Base-by-base conservation (phyloP, 64 coral and sea anemone species). In the Exaiptasia diaphana region DNA sequence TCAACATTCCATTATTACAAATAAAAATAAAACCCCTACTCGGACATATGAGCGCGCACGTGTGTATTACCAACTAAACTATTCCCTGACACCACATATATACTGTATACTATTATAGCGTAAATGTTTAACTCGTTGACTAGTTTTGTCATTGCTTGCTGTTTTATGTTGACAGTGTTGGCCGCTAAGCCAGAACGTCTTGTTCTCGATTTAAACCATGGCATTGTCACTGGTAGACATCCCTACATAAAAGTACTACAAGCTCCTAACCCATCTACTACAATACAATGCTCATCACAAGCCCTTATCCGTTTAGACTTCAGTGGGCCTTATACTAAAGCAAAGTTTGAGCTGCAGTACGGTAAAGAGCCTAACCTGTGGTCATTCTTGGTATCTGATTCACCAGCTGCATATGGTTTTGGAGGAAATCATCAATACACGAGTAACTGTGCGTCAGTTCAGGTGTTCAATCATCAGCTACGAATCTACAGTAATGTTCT, bases 391-490 rank as follows among this genome's bases (percentile, higher is more conserved):
- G 60, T 91, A 18, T 78, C 89, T 0, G 64, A 85, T 85, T 68
- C 73, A 20, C 48, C 62, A 13, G 73, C 27, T 27, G 68, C 48
- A 23, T 91, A 91, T 64, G 89, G 89, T 2, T 91, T 91, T 77
- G 89, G 89, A 0, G 74, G 60, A 3, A 80, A 85, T 50, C 64
- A 78, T 38, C 56, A 48, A 5, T 78, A 57, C 31, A 67, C 89
- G 2, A 91, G 89, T 31, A 91, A 85, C 30, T 91, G 89, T 30
- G 89, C 89, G 1, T 79, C 89, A 0, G 55, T 60, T 0, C 81
- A 91, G 27, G 50, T 85, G 3, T 78, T 79, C 50, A 91, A 91
- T 38, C 61, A 65, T 1, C 89, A 91, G 48, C 65, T 91, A 26
- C 22, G 89, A 38, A 24, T 91, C 18, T 91, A 91, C 63, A 73